Base-by-base conservation (phyloP, 2,113 vertebrate species). In the Oryzias melastigma region DNA sequence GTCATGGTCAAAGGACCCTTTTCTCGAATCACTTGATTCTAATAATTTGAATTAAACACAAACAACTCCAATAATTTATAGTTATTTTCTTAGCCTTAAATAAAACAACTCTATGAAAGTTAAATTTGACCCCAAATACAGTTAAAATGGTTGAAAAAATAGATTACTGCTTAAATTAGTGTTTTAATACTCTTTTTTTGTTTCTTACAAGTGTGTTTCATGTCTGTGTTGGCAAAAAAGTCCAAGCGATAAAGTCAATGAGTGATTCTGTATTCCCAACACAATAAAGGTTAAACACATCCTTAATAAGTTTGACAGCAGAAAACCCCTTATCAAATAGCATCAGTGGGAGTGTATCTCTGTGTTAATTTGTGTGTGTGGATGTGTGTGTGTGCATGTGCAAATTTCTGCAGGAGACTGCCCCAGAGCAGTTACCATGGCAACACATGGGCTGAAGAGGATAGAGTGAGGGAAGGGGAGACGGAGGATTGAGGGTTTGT, bases 391-490 rank as follows among this genome's bases (percentile, higher is more conserved):
- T 50, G 25, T 58, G 46, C 57, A 57, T 56, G 59, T 52, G 65
- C 41, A 86, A 86, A 84, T 76, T 86, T 86, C 78, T 51, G 55
- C 77, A 76, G 77, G 80, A 87, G 79, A 73, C 79, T 84, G 73
- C 82, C 85, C 81, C 79, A 48, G 75, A 87, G 82, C 55, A 8
- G 85, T 89, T 85, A 71, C 85, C 69, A 89, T 87, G 72, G 81
- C 58, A 88, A 88, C 84, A 81, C 47, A 71, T 52, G 66, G 79
- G 58, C 59, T 55, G 73, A 75, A 73, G 54, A 81, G 68, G 66
- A 68, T 59, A 61, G 61, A 78, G 61, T 47, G 46, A 81, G 66
- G 42, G 58, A 61, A 55, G 62, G 50, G 47, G 55, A 60, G 54
- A 76, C 68, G 75, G 72, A 63, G 49, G 50, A 52, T 42, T 58